Evolutionary conservation across 2,888 invertebrate genomes (phyloP).

Genomic region (Siphlonurus alternatus): DNA sequence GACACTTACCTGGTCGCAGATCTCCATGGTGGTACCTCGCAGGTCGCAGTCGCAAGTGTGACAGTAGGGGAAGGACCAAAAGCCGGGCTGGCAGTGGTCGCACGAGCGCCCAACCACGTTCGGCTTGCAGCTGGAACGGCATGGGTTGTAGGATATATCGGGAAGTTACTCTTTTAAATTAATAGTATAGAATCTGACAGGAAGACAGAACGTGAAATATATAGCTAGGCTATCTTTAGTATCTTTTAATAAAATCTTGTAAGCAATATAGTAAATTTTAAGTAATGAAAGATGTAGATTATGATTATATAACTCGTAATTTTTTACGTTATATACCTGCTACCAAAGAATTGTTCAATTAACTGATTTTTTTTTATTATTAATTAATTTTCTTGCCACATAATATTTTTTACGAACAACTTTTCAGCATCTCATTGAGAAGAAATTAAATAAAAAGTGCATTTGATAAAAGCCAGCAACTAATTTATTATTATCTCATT

Average conservation of each 20-base stretch:
- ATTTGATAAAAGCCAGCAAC: constrained; percentile 1
- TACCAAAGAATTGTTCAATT: no score
- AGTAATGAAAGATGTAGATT: no score
- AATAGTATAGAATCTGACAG: background rate
- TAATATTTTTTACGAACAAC: no score
- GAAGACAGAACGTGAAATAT: background rate
- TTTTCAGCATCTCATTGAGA: background rate
- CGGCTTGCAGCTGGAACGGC: constrained; percentile 62
- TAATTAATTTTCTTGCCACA: no score
- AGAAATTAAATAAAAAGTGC: background rate
- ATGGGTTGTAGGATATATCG: constrained; percentile 20
- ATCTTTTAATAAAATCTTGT: no score
- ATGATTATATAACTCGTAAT: no score
- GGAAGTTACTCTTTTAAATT: background rate
- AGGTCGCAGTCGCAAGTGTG: constrained; percentile 62
- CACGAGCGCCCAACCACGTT: constrained; percentile 82
- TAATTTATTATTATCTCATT: background rate
- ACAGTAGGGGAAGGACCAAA: constrained; percentile 79
- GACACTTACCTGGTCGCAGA: constrained; percentile 57
- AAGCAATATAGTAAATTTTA: no score
- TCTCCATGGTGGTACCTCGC: constrained; percentile 67
- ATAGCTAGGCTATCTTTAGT: background rate
- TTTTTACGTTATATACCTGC: no score
- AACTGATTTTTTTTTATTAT: background rate
- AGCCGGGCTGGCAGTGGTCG: constrained; percentile 70